phyloP scores from a whole-genome alignment of 2,113 vertebrate genomes.

The Tricholaema leucomelas region DNA sequence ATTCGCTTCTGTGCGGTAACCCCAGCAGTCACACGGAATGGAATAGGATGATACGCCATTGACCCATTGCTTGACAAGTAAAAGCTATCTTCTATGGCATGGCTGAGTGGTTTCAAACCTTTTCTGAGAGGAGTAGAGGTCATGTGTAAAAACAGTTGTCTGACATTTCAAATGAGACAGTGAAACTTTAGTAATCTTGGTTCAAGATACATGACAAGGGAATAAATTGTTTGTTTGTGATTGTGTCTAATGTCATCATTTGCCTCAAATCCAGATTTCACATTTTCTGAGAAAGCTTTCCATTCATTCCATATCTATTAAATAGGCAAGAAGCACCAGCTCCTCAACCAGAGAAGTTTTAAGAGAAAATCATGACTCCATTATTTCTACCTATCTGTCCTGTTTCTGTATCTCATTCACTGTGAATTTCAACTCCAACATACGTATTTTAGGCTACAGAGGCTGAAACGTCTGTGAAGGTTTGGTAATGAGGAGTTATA shows the following conservation, averaged over 20 bases:
- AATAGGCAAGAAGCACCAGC: not conserved
- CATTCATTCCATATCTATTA: not conserved
- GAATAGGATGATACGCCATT: not conserved
- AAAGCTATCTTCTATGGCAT: not conserved
- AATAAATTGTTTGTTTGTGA: not conserved
- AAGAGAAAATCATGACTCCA: not conserved
- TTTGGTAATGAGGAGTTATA: not conserved
- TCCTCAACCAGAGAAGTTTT: not conserved
- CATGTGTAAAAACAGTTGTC: not conserved
- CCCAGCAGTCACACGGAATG: not conserved
- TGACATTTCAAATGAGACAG: not conserved
- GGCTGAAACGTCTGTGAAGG: not conserved
- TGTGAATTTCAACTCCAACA: not conserved
- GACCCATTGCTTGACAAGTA: not conserved
- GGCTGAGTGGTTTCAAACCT: not conserved
- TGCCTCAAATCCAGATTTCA: not conserved
- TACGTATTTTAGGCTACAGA: not conserved
- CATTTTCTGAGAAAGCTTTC: not conserved
- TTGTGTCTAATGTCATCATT: not conserved
- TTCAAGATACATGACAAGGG: not conserved
- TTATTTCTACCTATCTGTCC: not conserved
- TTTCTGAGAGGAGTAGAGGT: not conserved
- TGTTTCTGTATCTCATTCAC: not conserved
- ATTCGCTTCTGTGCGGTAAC: not conserved
- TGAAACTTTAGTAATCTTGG: not conserved